Percentiles rank a stretch among this genome's conserved stretches.
phyloP scores from a whole-genome alignment of 2,797 vertebrate genomes.

The Rhadinocentrus ornatus region DNA sequence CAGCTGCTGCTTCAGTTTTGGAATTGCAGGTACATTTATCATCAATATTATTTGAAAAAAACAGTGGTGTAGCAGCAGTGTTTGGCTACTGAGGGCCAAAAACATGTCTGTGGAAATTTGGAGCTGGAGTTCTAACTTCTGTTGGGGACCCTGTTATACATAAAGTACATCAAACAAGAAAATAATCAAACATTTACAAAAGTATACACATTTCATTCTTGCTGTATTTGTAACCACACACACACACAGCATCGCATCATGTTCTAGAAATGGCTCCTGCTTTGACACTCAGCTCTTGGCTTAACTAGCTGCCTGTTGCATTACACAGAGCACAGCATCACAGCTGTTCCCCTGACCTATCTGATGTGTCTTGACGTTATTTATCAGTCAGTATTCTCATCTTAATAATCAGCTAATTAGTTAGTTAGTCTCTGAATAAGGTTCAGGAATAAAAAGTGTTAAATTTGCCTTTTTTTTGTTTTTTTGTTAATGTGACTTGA shows the following conservation, averaged over 20 bases:
- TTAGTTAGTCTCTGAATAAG: not conserved
- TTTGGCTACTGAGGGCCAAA: slow-evolving; percentile 1
- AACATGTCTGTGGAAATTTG: slow-evolving; percentile 9
- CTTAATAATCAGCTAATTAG: slow-evolving; percentile 1
- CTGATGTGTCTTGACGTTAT: not conserved
- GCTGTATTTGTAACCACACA: not conserved
- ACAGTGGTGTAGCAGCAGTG: not conserved
- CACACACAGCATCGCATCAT: slow-evolving; percentile 57
- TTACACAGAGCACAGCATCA: slow-evolving; percentile 41
- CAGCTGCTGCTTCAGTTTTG: not conserved
- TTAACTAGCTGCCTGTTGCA: slow-evolving; percentile 49
- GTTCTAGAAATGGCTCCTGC: slow-evolving; percentile 62
- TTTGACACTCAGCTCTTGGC: slow-evolving; percentile 52
- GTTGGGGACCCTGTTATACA: slow-evolving; percentile 11
- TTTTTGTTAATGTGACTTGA: not conserved
- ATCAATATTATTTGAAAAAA: not conserved
- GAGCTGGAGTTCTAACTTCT: slow-evolving; percentile 10
- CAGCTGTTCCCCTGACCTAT: slow-evolving; percentile 37
- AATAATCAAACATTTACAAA: slow-evolving; percentile 38
- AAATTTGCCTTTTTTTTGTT: no score
- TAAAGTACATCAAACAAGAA: slow-evolving; percentile 24
- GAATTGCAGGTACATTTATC: not conserved
- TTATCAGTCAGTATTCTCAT: slow-evolving; percentile 18
- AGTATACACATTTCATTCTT: slow-evolving; percentile 8
- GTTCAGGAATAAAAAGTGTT: not conserved